These are phyloP conservation scores for Drosophila phalerata DNA, from an alignment of 2,888 invertebrate species.

Conservation along the genomic window DNA sequence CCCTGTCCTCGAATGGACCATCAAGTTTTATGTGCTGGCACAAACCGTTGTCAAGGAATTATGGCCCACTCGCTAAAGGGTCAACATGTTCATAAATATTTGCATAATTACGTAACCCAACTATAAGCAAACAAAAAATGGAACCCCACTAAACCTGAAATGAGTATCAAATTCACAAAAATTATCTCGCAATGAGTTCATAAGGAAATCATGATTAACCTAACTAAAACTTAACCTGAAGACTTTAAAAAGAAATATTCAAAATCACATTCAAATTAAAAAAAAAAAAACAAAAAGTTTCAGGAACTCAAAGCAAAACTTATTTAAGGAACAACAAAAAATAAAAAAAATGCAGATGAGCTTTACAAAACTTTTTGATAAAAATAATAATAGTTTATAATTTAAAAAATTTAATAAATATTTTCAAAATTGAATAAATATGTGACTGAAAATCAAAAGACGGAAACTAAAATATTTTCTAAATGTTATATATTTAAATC, in stretches of 20 bases:
- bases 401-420: not conserved
- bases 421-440: not conserved
- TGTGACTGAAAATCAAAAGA: no score
- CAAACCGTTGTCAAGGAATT: conserved; percentile 62
- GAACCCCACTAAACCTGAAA: conserved; percentile 1
- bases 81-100: conserved; percentile 56
- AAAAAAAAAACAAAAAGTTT: no score
- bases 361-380: no score
- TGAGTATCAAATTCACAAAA: conserved; percentile 11
- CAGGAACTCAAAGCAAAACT: no score
- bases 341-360: no score
- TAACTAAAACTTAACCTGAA: no score
- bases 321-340: no score
- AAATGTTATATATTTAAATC: no score
- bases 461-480: no score
- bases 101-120: conserved; percentile 48
- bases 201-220: no score
- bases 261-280: no score
- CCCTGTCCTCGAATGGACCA: conserved; percentile 36
- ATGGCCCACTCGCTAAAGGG: conserved; percentile 47
- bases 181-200: not conserved
- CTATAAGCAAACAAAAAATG: conserved; percentile 4
- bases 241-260: not conserved
- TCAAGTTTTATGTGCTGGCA: conserved; percentile 70
- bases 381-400: no score